Base-by-base conservation (phyloP, 1,140 invertebrate genomes). In the Hylyphantes graminicola region DNA sequence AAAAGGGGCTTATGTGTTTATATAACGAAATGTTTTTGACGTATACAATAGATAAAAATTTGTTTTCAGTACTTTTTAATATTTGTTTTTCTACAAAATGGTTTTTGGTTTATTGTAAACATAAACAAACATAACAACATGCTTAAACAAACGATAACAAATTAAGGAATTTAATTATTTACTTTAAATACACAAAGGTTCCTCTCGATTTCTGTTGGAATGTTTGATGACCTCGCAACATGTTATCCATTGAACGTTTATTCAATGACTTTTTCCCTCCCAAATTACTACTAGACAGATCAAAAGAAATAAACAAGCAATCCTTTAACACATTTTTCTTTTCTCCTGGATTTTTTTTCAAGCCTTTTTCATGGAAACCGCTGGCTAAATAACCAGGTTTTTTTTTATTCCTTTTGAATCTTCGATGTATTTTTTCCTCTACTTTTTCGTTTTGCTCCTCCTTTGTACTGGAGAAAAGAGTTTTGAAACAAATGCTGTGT, bases 251-350 rank as follows among this genome's bases (percentile, higher is more conserved):
- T 74, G 54, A 74, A 55, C 70, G 55, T 17, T 68, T 50, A 68
- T 50, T 19, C 17, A 6, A 15, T 50, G n/a, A 17, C 11, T 19
- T 51, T 53, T 17, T 70, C 57, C 0, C 57, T n/a, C 63, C 21
- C 13, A 74, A 74, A 74, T 74, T 74, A 59, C 72, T 57, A 21
- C 72, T 21, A 74, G 72, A 74, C 72, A 74, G 53, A 59, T 57
- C 21, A 59, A 74, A 74, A 74, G 72, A 74, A 74, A 74, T 74
- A 74, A 74, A 73, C 70, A 73, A 73, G 57, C 54, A 74, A 12
- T 74, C 57, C 72, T 57, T 57, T 74, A 74, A 74, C 72, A 55
- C 15, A 57, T 51, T 59, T 74, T 74, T 74, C 57, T 55, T 74
- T 17, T 9, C 54, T 13, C 10, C 19, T 3, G 15, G 11, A 17